phyloP scores from a whole-genome alignment of 23 tunicate species.

The Trididemnum miniatum region DNA sequence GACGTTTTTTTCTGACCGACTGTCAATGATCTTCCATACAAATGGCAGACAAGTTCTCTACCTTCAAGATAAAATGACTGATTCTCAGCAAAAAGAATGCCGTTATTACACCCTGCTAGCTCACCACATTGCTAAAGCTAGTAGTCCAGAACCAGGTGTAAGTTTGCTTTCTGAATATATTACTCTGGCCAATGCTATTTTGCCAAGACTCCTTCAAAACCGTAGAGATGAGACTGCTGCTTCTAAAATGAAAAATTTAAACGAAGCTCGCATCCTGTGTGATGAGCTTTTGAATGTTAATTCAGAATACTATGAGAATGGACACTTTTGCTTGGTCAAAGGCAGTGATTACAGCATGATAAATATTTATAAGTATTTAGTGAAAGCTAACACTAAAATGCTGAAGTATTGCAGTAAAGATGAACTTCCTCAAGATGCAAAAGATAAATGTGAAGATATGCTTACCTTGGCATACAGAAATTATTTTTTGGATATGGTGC shows the following conservation, averaged over 20 bases:
- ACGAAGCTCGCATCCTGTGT: conserved; percentile 18
- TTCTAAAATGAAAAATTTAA: conserved; percentile 7
- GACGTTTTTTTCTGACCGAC: conserved; percentile 41
- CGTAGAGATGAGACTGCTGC: conserved; percentile 22
- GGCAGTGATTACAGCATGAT: conserved; percentile 52
- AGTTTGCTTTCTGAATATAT: conserved; percentile 56
- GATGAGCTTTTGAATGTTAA: conserved; percentile 1
- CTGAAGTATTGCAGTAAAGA: neutral
- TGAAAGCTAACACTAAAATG: conserved; percentile 64
- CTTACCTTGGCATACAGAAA: conserved; percentile 41
- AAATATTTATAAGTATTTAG: conserved; percentile 49
- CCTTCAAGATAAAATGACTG: conserved; percentile 20
- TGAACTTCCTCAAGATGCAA: neutral
- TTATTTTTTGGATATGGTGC: conserved; percentile 42
- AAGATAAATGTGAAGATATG: conserved; percentile 28
- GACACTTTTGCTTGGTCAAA: conserved; percentile 25
- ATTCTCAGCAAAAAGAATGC: conserved; percentile 9
- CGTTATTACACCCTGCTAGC: conserved; percentile 51
- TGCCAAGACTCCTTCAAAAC: conserved; percentile 47
- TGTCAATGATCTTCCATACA: conserved; percentile 65
- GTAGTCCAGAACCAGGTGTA: conserved; percentile 27
- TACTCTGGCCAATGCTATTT: conserved; percentile 41
- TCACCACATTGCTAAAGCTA: conserved; percentile 26
- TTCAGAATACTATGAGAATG: conserved; percentile 41
- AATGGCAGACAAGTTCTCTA: conserved; percentile 65